Percentiles rank a stretch among this genome's conserved stretches.
Conservation (phyloP, 2,888 invertebrate genomes). For the Acronicta alni region DNA sequence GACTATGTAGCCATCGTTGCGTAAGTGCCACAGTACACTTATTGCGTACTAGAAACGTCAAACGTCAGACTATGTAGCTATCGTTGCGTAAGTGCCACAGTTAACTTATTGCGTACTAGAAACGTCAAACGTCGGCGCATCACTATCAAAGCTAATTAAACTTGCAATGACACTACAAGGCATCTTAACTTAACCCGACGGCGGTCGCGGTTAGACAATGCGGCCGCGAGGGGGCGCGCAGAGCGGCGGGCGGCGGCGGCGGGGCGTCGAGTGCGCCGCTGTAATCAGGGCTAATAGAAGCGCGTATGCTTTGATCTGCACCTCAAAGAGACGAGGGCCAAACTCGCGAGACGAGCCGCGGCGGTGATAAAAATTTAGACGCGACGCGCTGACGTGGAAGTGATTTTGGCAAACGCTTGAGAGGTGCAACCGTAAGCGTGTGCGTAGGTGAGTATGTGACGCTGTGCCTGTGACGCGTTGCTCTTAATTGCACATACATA, state of each 20-base stretch:
- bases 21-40: constrained; percentile 47
- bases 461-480: background rate
- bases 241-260: constrained; percentile 50
- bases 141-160: constrained; percentile 84
- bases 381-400: constrained; percentile 51
- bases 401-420: constrained; percentile 47
- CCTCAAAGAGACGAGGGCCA: constrained; percentile 83
- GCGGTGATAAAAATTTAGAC: constrained; percentile 60
- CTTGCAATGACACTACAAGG: constrained; percentile 81
- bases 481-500: constrained; percentile 26
- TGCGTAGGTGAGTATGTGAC: constrained; percentile 8
- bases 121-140: constrained; percentile 55
- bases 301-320: constrained; percentile 87
- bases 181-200: constrained; percentile 77
- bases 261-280: constrained; percentile 70
- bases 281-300: constrained; percentile 89
- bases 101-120: constrained; percentile 46
- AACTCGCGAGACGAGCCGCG: constrained; percentile 69
- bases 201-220: constrained; percentile 72
- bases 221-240: constrained; percentile 58
- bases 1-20: constrained; percentile 39
- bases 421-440: constrained; percentile 4
- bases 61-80: no score
- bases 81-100: constrained; percentile 43
- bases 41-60: constrained; percentile 45